Conservation (phyloP, 2,113 vertebrate genomes). For the Parus major region DNA sequence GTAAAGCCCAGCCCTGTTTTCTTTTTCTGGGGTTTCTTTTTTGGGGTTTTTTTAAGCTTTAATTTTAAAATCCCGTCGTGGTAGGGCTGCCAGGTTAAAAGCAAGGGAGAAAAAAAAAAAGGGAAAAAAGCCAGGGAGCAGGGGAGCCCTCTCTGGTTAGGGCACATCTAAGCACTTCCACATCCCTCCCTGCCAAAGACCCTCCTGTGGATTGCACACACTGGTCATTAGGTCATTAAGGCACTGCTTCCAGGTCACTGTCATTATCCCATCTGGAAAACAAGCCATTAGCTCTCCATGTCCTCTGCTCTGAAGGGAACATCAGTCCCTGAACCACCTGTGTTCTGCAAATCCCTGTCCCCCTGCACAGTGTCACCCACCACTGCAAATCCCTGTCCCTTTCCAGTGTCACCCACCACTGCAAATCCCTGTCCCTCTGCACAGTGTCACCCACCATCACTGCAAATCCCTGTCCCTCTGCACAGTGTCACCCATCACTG, state of each 20-base stretch:
- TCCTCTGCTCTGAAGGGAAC: background rate
- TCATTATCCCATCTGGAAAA: background rate
- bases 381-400: background rate
- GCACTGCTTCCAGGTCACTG: background rate
- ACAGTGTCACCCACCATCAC: background rate
- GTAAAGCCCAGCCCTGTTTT: conserved; percentile 38
- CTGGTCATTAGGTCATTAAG: background rate
- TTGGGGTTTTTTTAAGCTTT: background rate
- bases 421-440: background rate
- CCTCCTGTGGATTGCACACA: background rate
- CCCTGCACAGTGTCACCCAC: background rate
- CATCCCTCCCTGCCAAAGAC: background rate
- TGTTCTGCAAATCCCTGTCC: accelerated
- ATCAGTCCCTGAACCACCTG: background rate
- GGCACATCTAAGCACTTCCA: background rate
- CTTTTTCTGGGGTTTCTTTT: background rate
- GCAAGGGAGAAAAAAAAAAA: background rate
- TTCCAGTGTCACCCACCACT: background rate
- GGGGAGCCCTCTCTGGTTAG: background rate
- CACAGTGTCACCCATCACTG: background rate
- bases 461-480: background rate
- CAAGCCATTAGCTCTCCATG: background rate
- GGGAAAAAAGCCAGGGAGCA: background rate
- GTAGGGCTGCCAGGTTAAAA: background rate
- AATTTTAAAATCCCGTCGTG: background rate